Evolutionary conservation across 64 coral and sea anemone genomes (phyloP).

Genomic region (Porites lutea): DNA sequence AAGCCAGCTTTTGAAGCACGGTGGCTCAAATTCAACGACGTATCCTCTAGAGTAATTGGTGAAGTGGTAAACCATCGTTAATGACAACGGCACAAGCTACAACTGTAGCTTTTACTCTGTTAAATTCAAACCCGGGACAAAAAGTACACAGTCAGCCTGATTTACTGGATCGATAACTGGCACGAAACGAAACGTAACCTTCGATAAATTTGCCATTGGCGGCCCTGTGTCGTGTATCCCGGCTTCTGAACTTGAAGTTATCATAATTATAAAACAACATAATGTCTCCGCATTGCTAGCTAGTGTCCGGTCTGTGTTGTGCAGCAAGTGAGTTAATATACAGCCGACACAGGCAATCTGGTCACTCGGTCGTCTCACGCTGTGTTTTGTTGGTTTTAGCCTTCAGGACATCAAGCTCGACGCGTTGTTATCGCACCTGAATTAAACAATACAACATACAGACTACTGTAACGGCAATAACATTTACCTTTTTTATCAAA

Average conservation of each 20-base stretch:
- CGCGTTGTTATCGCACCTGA: background rate
- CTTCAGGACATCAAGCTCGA: background rate
- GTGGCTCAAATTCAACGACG: constrained; percentile 73
- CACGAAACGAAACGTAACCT: background rate
- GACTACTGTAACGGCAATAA: constrained; percentile 8
- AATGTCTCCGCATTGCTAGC: background rate
- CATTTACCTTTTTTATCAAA: constrained; percentile 54
- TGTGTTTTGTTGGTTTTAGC: background rate
- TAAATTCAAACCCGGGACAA: background rate
- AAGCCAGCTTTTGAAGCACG: constrained; percentile 89
- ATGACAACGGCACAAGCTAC: background rate
- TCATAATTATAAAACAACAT: constrained; percentile 32
- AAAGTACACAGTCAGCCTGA: background rate
- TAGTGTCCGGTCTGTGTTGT: background rate
- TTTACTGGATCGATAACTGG: background rate
- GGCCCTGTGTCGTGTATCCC: background rate
- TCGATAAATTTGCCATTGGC: background rate
- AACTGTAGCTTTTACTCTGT: background rate
- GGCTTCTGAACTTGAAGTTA: background rate
- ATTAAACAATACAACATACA: constrained; percentile 27
- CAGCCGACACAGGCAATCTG: background rate
- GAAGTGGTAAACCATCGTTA: constrained; percentile 42
- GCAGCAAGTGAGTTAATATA: background rate
- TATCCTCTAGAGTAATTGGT: constrained; percentile 84
- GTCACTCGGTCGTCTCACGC: background rate